Evolutionary conservation across 2,113 vertebrate species (phyloP), one percentile per base, ranked within the genome.

Genomic region (Channa argus): DNA sequence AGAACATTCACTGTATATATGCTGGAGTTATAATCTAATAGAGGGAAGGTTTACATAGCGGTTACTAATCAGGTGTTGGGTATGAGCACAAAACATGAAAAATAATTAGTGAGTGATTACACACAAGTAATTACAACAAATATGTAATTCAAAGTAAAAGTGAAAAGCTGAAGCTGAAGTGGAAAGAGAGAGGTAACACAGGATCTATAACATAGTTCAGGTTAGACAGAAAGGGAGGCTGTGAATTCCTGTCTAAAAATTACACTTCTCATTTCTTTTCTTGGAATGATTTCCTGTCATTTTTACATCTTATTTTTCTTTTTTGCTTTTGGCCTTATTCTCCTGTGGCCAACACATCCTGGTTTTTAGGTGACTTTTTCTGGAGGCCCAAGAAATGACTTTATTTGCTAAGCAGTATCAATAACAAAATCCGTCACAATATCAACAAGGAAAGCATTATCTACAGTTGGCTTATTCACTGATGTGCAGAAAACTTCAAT

Each of bases 401-500:
- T 71, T 5, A 9, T 49, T 60, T 69, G 9, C 50, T 41, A 15
- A 53, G 46, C 15, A 56, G 34, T 62, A 47, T 50, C 39, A 56
- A 77, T 44, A 15, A 63, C 2, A 4, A 36, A 14, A 61, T 61
- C 43, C 37, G 33, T 41, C 44, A 69, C 8, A 38, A 58, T 45
- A 54, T 60, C 45, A 36, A 45, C 62, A 9, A 37, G 51, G 33
- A 66, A 64, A 53, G 3, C 36, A 64, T 63, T 59, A 50, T 74
- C 24, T 50, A 56, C 50, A 64, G 52, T 43, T 59, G 11, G 1
- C 0, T 50, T 10, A 11, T 38, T 8, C 6, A 51, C 33, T 59
- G 33, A 67, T 71, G 24, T 36, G 47, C 44, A 15, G 52, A 50
- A 45, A 54, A 70, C 5, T 77, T 71, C 65, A 67, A 68, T 63